Evolutionary conservation across 2,888 invertebrate genomes (phyloP), one percentile per base, ranked within the genome.

Genomic region (Tridacna crocea): DNA sequence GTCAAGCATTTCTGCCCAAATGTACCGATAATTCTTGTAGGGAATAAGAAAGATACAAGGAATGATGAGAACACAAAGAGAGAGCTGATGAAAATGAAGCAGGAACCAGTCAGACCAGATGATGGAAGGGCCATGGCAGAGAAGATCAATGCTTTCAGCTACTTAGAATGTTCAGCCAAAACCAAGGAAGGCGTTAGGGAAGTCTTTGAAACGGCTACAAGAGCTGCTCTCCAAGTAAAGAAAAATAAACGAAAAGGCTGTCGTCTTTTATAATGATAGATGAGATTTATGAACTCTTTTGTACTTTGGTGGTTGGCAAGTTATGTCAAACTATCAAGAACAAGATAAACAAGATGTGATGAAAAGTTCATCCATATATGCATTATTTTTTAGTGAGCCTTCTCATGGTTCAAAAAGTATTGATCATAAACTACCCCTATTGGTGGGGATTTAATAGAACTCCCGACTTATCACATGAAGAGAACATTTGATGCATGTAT

Each of bases 141-240:
- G 94, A 99, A 99, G 96, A 99, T 99, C 90, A 98, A 98, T 95
- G 99, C 99, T 87, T 99, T 98, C 94, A 98, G 98, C 88, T 99
- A 99, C 96, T 96, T 99, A 93, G 99, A 99, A 96, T 99, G 99
- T 95, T 99, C 99, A 74, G 99, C 99, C 93, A 99, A 99, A 95
- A 99, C 98, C 95, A 99, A 99, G 96, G 99, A 99, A 95, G 99
- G 99, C 92, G 99, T 99, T 83, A 96, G 99, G 92, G 99, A 99
- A 96, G 99, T 99, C 90, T 99, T 99, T 95, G 99, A 99, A 96
- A 99, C 98, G 93, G 99, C 99, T 94, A 99, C 99, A 89, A 96
- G 98, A 94, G 99, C 99, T 93, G 99, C 99, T 92, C 96, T 99
- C 95, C 98, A 99, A 96, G 98, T 98, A n/a, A 84, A 84, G 74